phyloP scores from a whole-genome alignment of 1,140 invertebrate species.

The Ericerus pela region DNA sequence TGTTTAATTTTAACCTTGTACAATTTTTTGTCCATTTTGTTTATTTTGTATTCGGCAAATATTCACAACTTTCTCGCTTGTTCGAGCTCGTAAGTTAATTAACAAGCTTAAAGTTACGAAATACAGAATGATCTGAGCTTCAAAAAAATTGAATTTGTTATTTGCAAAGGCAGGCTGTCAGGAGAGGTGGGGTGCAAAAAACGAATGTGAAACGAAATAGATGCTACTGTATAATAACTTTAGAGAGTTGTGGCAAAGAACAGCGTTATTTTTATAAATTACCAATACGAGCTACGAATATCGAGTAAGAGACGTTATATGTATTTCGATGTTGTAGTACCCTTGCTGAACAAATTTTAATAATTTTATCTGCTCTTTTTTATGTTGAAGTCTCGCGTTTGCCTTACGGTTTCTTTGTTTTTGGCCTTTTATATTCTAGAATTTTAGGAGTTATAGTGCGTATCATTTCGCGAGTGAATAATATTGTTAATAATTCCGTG shows the following conservation, averaged over 20 bases:
- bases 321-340: background rate
- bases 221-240: background rate
- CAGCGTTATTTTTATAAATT: conserved; percentile 6
- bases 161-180: no score
- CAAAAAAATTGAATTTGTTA: no score
- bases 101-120: no score
- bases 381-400: background rate
- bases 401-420: background rate
- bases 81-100: background rate
- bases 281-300: background rate
- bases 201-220: no score
- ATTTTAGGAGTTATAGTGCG: no score
- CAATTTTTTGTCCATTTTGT: no score
- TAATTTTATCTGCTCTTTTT: conserved; percentile 8
- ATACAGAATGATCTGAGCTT: no score
- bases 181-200: no score
- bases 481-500: background rate
- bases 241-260: background rate
- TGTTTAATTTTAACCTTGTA: no score
- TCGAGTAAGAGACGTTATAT: background rate
- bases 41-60: background rate
- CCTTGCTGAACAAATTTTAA: background rate
- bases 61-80: background rate
- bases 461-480: no score
- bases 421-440: no score